Base-by-base conservation (phyloP, 1,140 invertebrate species). In the Chlorops oryzae region DNA sequence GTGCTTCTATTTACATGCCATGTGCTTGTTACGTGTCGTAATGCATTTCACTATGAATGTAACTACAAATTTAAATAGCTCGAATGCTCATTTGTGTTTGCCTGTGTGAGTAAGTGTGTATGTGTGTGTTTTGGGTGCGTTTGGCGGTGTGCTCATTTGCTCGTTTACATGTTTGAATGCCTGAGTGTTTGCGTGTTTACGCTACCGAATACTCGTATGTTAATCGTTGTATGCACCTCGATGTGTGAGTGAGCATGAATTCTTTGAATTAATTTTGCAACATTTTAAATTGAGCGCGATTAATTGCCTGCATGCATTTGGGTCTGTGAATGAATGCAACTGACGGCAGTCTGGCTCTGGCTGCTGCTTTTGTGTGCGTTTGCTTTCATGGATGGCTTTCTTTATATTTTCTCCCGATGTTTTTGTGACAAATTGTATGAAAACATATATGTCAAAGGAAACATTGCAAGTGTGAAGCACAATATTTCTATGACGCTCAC, bases 211-310 rank as follows among this genome's bases (percentile, higher is more conserved):
- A n/a, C n/a, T n/a, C n/a, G n/a, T n/a, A n/a, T n/a, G n/a, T n/a
- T n/a, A n/a, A n/a, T n/a, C n/a, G n/a, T n/a, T n/a, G n/a, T n/a
- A n/a, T n/a, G n/a, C n/a, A n/a, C n/a, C n/a, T n/a, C n/a, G n/a
- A n/a, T n/a, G n/a, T 32, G 23, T 41, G 24, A 42, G 47, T 50
- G 40, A 50, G 34, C 27, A 50, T 27, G 43, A 45, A 45, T 45
- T 27, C 35, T 62, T 63, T 67, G 65, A 68, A 68, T 68, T 68
- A 68, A 68, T 68, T 67, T 68, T 67, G 65, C 65, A 68, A 68
- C 65, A 68, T 68, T 68, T 68, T 68, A 68, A 68, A 68, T 68
- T 68, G 65, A 65, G 62, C 62, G 65, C 65, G 67, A 68, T 68
- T 68, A 68, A 68, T 68, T 68, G 59, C 63, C 5, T 1, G 4